A percentile compares a stretch with the other conserved stretches of the same genome.
Conservation (phyloP, 2,888 invertebrate species). For the Cetonia aurata region DNA sequence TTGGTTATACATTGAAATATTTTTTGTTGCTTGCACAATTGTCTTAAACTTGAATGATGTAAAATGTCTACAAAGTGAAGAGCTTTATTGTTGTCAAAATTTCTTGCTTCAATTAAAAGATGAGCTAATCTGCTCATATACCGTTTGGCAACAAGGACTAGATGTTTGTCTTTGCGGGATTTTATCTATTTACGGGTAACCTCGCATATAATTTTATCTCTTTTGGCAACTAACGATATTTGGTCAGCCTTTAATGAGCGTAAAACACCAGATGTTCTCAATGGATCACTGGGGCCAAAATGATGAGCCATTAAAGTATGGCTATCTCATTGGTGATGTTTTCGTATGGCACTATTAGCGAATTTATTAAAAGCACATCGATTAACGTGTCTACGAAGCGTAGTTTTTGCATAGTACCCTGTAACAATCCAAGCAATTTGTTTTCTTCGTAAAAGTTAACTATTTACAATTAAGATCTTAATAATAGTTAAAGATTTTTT, state of each 20-base stretch:
- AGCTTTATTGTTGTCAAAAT: no score
- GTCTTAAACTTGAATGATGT: no score
- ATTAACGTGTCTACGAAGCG: constrained; percentile 8
- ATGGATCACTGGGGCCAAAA: constrained; percentile 6
- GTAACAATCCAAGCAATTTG: neutral
- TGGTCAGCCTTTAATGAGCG: constrained; percentile 17
- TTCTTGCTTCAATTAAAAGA: no score
- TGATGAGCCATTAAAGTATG: constrained; percentile 17
- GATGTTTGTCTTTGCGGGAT: no score
- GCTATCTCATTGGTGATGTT: constrained; percentile 11
- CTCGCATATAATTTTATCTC: no score
- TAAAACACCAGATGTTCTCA: constrained; percentile 11
- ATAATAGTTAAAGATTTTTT: neutral
- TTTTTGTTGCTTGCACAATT: no score
- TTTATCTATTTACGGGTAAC: no score
- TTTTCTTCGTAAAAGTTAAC: neutral
- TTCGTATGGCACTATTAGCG: neutral
- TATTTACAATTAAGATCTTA: neutral
- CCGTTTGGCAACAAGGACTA: no score
- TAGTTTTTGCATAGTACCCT: constrained; percentile 18
- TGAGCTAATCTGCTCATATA: no score
- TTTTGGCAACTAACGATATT: no score
- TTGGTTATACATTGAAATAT: no score
- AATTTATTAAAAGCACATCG: neutral
- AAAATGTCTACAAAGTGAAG: no score